Base-by-base conservation (phyloP, 2,113 vertebrate genomes). In the Xenus cinereus region DNA sequence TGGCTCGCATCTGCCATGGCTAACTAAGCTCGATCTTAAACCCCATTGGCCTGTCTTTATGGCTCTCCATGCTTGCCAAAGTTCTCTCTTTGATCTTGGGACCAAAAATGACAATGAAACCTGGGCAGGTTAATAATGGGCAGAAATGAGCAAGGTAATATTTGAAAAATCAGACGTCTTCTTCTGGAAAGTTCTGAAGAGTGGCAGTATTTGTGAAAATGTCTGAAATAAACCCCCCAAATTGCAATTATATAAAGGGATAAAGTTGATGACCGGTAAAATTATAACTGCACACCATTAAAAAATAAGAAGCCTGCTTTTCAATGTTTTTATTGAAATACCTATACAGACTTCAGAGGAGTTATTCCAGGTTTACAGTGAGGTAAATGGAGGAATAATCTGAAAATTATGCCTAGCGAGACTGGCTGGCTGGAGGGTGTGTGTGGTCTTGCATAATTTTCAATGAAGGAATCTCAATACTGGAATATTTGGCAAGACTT, bases 371-470 rank as follows among this genome's bases (percentile, higher is more conserved):
- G 17, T 92, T 84, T 90, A 57, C 51, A 79, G 64, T 1, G 2
- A 81, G 51, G 30, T 41, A 92, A 78, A 30, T 53, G 62, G 30
- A 84, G 27, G 10, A 94, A 78, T 92, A 89, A 93, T 53, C 84
- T 86, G 80, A 93, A 74, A 73, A 86, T 95, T 76, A 62, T 67
- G 60, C 22, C 50, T 67, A 67, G 69, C 7, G 32, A 93, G 53
- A 81, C 74, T 73, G 56, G 21, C 64, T 95, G 69, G 41, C 63
- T 93, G 64, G 59, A 96, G 69, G 64, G 33, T 73, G 92, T 97
- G 97, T 92, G 97, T 97, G 97, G 97, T 95, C 97, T 93, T 94
- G 71, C 54, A 46, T 96, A 95, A 93, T 94, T 92, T 46, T 86
- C 53, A 93, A 6, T 87, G 92, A 91, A 90, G 63, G 90, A 96